phyloP scores from a whole-genome alignment of 30 jellyfish, hydroid and myxozoan species.

The Turritopsis dohrnii region DNA sequence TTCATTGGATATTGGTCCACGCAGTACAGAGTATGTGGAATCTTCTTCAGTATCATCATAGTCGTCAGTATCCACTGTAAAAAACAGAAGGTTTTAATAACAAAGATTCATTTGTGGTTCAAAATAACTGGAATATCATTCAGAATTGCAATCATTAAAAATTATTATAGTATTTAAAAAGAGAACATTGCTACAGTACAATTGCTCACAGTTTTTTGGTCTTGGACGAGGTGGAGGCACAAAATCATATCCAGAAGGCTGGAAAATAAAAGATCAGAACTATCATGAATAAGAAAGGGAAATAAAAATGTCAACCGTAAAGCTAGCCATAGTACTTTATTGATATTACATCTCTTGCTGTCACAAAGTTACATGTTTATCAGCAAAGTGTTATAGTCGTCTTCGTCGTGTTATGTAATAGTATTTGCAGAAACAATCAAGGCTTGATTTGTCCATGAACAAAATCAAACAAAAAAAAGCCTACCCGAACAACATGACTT shows the following conservation, averaged over 20 bases:
- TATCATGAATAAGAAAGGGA: not conserved
- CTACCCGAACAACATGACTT: not conserved
- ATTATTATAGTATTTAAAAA: too few relatives aligned
- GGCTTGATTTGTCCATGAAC: too few relatives aligned
- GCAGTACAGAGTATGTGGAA: slow-evolving; percentile 18
- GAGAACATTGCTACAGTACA: too few relatives aligned
- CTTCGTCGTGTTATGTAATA: not conserved
- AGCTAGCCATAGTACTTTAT: not conserved
- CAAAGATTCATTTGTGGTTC: too few relatives aligned
- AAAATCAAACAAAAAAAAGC: not conserved
- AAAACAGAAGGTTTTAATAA: too few relatives aligned
- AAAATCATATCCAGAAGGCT: slow-evolving; percentile 44
- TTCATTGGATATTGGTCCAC: not conserved
- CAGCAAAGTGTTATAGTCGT: not conserved
- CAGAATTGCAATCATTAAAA: not conserved
- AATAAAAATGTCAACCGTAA: not conserved
- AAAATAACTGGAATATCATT: too few relatives aligned
- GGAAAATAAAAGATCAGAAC: not conserved
- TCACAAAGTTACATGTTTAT: too few relatives aligned
- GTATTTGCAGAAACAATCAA: too few relatives aligned
- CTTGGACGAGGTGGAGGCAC: slow-evolving; percentile 75
- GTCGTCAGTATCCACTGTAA: slow-evolving; percentile 12
- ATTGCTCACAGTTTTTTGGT: slow-evolving; percentile 4
- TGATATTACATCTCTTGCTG: too few relatives aligned
- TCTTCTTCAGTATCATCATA: slow-evolving; percentile 16